Conservation (phyloP, 1,140 invertebrate genomes). For the Megalonaias nervosa region DNA sequence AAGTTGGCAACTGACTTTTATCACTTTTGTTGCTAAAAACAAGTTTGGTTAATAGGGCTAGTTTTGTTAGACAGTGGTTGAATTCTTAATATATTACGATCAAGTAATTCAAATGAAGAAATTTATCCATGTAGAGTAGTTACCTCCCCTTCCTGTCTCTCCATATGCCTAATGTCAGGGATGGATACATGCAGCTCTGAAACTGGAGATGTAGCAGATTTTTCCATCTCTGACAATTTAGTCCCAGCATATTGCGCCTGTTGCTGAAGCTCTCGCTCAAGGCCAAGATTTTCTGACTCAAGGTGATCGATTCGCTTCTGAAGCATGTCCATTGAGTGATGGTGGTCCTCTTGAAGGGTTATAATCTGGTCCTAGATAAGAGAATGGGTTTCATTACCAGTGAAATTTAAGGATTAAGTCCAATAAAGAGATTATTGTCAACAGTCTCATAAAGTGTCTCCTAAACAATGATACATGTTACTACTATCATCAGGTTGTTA, state of each 20-base stretch:
- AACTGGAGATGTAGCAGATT: slow-evolving; percentile 35
- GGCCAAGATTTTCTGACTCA: slow-evolving; percentile 61
- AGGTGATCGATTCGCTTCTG: slow-evolving; percentile 65
- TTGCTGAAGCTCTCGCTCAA: slow-evolving; percentile 60
- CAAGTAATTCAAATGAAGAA: no score
- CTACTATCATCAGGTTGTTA: no score
- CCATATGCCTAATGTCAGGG: slow-evolving; percentile 57
- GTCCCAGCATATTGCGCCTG: slow-evolving; percentile 38
- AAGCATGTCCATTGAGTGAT: slow-evolving; percentile 52
- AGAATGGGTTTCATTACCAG: no score
- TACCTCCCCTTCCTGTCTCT: slow-evolving; percentile 71
- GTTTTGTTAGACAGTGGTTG: no score
- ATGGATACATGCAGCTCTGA: slow-evolving; percentile 36
- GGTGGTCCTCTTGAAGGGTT: slow-evolving; percentile 61
- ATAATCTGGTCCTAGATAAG: slow-evolving; percentile 62
- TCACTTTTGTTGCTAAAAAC: no score
- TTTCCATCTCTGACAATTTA: slow-evolving; percentile 43
- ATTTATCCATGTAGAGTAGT: background rate
- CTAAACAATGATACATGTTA: no score
- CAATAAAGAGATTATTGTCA: no score
- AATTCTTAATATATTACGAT: no score
- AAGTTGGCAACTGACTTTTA: no score
- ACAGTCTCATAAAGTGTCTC: no score
- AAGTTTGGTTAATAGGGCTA: no score
- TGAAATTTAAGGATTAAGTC: no score